Evolutionary conservation across 1,140 invertebrate species (phyloP).

Genomic region (Pseudomyrmex sp.): DNA sequence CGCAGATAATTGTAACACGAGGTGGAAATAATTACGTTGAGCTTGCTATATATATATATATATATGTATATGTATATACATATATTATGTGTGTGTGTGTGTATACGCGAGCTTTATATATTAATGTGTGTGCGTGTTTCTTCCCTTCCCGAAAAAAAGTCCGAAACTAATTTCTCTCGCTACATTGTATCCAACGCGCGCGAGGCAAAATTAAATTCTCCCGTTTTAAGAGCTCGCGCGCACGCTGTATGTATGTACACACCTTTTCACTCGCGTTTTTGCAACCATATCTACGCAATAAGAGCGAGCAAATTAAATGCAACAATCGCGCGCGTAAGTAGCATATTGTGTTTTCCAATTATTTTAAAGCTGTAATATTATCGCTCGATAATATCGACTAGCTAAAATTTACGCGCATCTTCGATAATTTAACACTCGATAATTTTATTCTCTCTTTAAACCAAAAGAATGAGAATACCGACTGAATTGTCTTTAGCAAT

Average conservation of each 20-base stretch:
- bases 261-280: conserved; percentile 36
- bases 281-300: conserved; percentile 3
- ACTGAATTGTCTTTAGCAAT: no score
- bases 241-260: conserved; percentile 18
- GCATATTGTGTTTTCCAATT: neutral
- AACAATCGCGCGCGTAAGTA: conserved; percentile 34
- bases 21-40: conserved; percentile 55
- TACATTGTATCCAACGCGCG: conserved; percentile 41
- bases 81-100: no score
- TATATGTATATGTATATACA: no score
- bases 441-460: no score
- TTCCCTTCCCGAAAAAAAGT: neutral
- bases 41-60: neutral
- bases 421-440: no score
- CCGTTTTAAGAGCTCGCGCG: conserved; percentile 30
- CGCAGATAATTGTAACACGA: conserved; percentile 30
- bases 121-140: conserved; percentile 36
- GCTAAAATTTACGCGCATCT: no score
- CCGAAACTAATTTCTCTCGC: conserved; percentile 48
- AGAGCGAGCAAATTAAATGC: conserved; percentile 52
- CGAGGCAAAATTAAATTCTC: conserved; percentile 55
- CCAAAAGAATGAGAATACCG: no score
- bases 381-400: neutral
- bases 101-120: neutral
- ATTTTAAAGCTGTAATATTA: neutral